A percentile compares a stretch with the other conserved stretches of the same genome.
Evolutionary conservation across 2,113 vertebrate genomes (phyloP).

Genomic region (Jacana jacana): DNA sequence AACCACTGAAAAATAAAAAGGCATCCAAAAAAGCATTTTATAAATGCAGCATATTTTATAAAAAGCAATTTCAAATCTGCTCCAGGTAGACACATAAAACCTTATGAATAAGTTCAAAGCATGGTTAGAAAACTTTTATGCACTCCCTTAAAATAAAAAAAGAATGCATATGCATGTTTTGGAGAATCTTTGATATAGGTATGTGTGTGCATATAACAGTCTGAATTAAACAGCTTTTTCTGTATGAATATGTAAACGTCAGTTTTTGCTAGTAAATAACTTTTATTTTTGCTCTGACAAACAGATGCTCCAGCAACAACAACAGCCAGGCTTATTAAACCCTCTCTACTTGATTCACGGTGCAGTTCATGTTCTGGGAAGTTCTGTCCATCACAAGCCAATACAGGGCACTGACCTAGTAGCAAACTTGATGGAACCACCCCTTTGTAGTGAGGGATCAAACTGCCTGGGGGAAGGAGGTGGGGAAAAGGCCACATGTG

Average conservation of each 20-base stretch:
- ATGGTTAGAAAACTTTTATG: constrained; percentile 54
- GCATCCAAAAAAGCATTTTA: constrained; percentile 68
- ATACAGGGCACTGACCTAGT: rapidly evolving
- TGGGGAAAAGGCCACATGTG: not conserved
- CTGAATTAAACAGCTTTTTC: not conserved
- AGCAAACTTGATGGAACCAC: not conserved
- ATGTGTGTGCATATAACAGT: not conserved
- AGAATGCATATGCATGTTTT: constrained; percentile 24
- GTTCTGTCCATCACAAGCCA: not conserved
- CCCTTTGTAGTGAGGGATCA: no score
- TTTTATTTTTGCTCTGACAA: constrained; percentile 22
- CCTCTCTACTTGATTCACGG: not conserved
- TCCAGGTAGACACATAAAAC: constrained; percentile 75
- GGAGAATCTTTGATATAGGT: constrained; percentile 48
- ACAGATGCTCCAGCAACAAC: constrained; percentile 7
- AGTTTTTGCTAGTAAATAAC: constrained; percentile 22
- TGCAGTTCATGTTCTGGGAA: not conserved
- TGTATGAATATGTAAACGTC: not conserved
- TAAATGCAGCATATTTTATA: constrained; percentile 68
- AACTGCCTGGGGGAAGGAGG: no score
- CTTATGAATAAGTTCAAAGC: constrained; percentile 75
- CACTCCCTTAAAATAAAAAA: constrained; percentile 41
- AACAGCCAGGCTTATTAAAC: not conserved
- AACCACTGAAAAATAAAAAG: constrained; percentile 66
- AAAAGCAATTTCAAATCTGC: constrained; percentile 60